These are phyloP conservation scores for Drosophila diplacantha DNA, from an alignment of 2,888 invertebrate species.

Conservation along the genomic window DNA sequence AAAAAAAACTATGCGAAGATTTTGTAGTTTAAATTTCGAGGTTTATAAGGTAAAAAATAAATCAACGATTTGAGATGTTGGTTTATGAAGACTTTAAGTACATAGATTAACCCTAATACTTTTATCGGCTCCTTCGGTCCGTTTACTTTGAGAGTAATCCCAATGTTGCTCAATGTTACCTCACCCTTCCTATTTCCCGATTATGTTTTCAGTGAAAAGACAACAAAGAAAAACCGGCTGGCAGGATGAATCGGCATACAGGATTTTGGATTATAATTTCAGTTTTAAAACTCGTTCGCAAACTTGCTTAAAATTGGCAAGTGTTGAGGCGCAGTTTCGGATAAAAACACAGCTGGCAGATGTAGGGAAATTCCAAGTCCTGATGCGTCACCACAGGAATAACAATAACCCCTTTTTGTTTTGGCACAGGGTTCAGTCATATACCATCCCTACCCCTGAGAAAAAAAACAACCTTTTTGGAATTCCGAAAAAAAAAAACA, in stretches of 20 bases:
- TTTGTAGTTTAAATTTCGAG: not conserved
- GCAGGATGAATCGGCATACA: not conserved
- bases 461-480: conserved; percentile 32
- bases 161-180: not conserved
- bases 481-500: conserved; percentile 5
- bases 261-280: conserved; percentile 5
- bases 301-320: conserved; percentile 43
- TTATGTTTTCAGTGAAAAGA: not conserved
- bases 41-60: not conserved
- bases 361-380: conserved; percentile 51
- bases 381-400: conserved; percentile 61
- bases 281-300: conserved; percentile 16
- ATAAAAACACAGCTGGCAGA: conserved; percentile 54
- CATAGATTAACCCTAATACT: not conserved
- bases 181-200: not conserved
- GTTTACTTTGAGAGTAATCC: not conserved
- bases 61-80: not conserved
- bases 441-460: conserved; percentile 54
- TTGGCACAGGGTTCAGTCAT: conserved; percentile 10
- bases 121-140: not conserved
- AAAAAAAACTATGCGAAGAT: not conserved
- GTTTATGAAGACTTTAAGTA: not conserved
- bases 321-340: conserved; percentile 48
- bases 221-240: conserved; percentile 9
- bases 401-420: conserved; percentile 10